Percentiles rank a stretch among this genome's conserved stretches.
phyloP scores from a whole-genome alignment of 2,797 vertebrate genomes.

The Takifugu rubripes region DNA sequence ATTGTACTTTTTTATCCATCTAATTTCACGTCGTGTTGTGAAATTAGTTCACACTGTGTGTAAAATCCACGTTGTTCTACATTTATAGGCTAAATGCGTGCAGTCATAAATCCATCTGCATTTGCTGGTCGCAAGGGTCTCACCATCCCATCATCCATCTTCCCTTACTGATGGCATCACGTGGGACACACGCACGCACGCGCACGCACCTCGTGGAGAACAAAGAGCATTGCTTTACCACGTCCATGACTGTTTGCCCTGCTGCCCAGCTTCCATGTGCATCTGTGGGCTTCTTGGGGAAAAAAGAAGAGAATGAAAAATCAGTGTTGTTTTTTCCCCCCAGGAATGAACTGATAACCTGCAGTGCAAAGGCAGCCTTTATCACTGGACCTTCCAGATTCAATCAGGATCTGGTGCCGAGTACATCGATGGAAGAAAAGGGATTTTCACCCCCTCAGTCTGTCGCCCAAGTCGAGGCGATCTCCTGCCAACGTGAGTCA shows the following conservation, averaged over 20 bases:
- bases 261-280: constrained; percentile 3
- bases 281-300: background rate
- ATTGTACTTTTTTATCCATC: no score
- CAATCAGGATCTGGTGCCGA: constrained; percentile 26
- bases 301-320: constrained; percentile 22
- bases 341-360: constrained; percentile 36
- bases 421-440: background rate
- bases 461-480: constrained; percentile 24
- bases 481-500: constrained; percentile 26
- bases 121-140: constrained; percentile 22
- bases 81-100: background rate
- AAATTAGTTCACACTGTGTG: no score
- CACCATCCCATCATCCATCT: constrained; percentile 26
- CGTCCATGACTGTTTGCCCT: constrained; percentile 7
- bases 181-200: constrained; percentile 6
- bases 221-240: constrained; percentile 19
- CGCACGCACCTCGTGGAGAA: constrained; percentile 31
- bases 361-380: constrained; percentile 10
- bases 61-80: no score
- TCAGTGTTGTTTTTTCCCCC: constrained; percentile 8
- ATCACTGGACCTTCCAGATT: constrained; percentile 6
- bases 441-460: constrained; percentile 23
- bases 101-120: constrained; percentile 4
- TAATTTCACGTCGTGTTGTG: no score
- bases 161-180: constrained; percentile 33